phyloP scores from a whole-genome alignment of 2,113 vertebrate genomes.

The Neotragus pygmaeus region DNA sequence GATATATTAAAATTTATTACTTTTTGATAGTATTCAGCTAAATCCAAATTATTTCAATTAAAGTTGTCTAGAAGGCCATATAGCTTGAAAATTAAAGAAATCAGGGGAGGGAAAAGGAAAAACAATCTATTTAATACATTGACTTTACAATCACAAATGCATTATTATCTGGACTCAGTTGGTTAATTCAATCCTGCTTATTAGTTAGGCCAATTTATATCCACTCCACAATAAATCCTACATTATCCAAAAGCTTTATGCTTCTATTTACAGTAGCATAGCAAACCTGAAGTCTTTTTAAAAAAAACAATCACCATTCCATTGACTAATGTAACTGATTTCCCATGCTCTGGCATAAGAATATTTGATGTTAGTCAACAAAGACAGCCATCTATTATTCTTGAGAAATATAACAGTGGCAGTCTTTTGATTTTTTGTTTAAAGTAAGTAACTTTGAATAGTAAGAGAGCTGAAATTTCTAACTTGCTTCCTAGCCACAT shows the following conservation, averaged over 20 bases:
- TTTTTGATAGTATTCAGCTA: conserved; percentile 40
- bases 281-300: not conserved
- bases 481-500: conserved; percentile 9
- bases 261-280: conserved; percentile 2
- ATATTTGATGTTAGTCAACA: conserved; percentile 39
- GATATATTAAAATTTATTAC: conserved; percentile 53
- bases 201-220: not conserved
- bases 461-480: conserved; percentile 29
- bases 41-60: conserved; percentile 26
- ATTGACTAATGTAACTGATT: conserved; percentile 30
- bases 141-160: conserved; percentile 13
- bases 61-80: conserved; percentile 11
- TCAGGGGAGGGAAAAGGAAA: not conserved
- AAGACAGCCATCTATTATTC: not conserved
- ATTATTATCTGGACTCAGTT: conserved; percentile 4
- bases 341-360: not conserved
- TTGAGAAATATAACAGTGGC: not conserved
- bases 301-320: not conserved
- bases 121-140: conserved; percentile 13
- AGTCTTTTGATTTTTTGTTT: conserved; percentile 45
- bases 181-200: not conserved
- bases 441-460: not conserved
- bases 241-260: not conserved
- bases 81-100: conserved; percentile 40
- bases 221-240: not conserved